Percentiles rank a stretch among this genome's conserved stretches.
These are phyloP conservation scores for Sisor rabdophorus DNA, from an alignment of 2,113 vertebrate genomes.

Conservation along the genomic window DNA sequence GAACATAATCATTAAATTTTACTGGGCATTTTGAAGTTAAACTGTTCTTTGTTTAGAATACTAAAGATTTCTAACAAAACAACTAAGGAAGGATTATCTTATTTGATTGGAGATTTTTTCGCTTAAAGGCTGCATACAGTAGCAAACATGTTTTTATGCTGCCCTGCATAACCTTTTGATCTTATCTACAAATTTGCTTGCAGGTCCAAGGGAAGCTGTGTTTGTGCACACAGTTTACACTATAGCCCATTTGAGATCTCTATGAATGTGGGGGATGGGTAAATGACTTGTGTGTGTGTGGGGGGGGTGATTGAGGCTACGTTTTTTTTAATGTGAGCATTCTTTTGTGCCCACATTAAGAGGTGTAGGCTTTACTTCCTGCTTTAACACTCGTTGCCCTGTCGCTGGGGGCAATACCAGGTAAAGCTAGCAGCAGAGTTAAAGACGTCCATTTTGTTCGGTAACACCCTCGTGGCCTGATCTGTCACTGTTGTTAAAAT, in stretches of 20 bases:
- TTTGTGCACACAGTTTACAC: conserved; percentile 25
- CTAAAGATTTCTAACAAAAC: background rate
- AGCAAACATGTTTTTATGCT: conserved; percentile 13
- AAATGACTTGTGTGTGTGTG: conserved; percentile 32
- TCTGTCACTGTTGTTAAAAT: conserved; percentile 88
- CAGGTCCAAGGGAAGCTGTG: conserved; percentile 18
- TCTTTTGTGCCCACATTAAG: conserved; percentile 54
- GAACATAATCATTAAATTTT: conserved; percentile 20
- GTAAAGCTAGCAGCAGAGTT: conserved; percentile 77
- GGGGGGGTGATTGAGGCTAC: conserved; percentile 27
- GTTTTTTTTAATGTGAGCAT: conserved; percentile 48
- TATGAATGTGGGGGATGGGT: conserved; percentile 48
- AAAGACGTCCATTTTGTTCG: conserved; percentile 92
- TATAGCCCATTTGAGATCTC: conserved; percentile 47
- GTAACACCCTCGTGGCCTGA: conserved; percentile 87
- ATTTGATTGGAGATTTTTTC: background rate
- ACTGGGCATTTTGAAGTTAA: conserved; percentile 7
- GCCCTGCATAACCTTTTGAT: conserved; percentile 12
- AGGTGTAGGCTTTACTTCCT: conserved; percentile 56
- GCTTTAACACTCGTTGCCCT: conserved; percentile 56
- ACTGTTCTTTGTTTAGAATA: conserved; percentile 12
- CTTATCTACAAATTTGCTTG: conserved; percentile 40
- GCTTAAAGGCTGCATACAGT: background rate
- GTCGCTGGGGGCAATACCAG: conserved; percentile 67
- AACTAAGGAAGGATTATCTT: background rate